Evolutionary conservation across 2,797 vertebrate genomes (phyloP), one percentile per base, ranked within the genome.

Genomic region (Pachyuromys duprasi): DNA sequence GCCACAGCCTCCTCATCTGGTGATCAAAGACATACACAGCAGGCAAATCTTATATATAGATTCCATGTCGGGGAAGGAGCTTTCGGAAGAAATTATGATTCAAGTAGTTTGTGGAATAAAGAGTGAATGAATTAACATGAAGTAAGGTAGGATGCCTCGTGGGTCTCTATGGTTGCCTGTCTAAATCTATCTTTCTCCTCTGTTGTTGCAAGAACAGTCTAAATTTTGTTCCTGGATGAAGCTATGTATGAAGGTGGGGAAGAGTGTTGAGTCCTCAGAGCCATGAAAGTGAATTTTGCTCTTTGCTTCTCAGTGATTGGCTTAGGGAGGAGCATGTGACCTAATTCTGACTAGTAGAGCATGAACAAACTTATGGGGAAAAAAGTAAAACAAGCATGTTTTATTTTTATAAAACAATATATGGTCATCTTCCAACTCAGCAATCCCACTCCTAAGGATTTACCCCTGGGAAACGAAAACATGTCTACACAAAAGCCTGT

Each of bases 401-500:
- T 96, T 72, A 28, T 53, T 33, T 78, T 3, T 74, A 88, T 86
- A 91, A 97, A 96, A 39, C 76, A 78, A 36, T 42, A 57, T 94
- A 3, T 91, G 18, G 72, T 90, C 87, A 94, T 39, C 45, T 75
- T 89, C 17, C 79, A 96, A 69, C 1, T 92, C 60, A 91, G 74
- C 69, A 86, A 53, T 86, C 33, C 20, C 31, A 79, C 57, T 78
- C 45, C 26, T 75, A 55, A 84, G 65, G 65, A 72, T 76, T 79
- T 93, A 87, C 84, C 67, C 53, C 4, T 65, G 70, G 94, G 86
- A 93, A 95, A 90, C 80, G 49, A 95, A 96, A 92, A 80, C 11
- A 65, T 75, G 5, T 94, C 63, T 69, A 63, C 24, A 81, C 36
- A 80, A 86, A 96, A 78, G 86, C 53, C 31, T 94, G 79, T 86